phyloP scores from a whole-genome alignment of 2,888 invertebrate genomes.

The Syrphus vitripennis region DNA sequence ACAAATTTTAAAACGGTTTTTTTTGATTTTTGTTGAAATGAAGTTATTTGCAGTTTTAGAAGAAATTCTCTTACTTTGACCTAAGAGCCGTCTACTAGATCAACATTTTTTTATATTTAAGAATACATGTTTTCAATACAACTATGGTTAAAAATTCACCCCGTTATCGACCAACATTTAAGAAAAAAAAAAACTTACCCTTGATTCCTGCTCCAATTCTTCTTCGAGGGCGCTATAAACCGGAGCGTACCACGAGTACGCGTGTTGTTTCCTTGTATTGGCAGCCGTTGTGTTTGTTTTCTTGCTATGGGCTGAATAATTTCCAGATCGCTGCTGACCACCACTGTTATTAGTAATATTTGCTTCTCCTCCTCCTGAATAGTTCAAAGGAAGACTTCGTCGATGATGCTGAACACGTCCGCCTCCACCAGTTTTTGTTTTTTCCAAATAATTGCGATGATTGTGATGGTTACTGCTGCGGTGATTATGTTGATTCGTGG shows the following conservation, averaged over 20 bases:
- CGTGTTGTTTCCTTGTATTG: slow-evolving; percentile 79
- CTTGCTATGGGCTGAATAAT: slow-evolving; percentile 45
- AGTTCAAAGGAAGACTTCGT: slow-evolving; percentile 79
- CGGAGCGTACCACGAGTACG: slow-evolving; percentile 81
- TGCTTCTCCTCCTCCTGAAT: slow-evolving; percentile 66
- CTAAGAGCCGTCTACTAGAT: no score
- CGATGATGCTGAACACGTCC: slow-evolving; percentile 75
- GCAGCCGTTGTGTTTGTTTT: slow-evolving; percentile 75
- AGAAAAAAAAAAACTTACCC: slow-evolving; percentile 75
- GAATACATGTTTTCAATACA: no score
- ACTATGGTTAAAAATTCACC: no score
- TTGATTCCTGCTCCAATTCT: slow-evolving; percentile 81
- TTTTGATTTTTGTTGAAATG: no score
- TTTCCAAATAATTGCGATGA: slow-evolving; percentile 52
- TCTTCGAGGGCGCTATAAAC: slow-evolving; percentile 81
- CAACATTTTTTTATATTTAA: no score
- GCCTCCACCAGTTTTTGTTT: slow-evolving; percentile 18
- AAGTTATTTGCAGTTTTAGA: no score
- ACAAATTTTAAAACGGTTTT: no score
- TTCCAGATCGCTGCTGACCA: slow-evolving; percentile 26
- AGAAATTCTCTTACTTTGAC: no score
- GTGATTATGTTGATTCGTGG: not conserved
- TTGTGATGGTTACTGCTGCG: slow-evolving; percentile 37
- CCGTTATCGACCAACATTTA: not conserved
- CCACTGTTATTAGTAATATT: not conserved